Evolutionary conservation across 1,140 invertebrate species (phyloP), one percentile per base, ranked within the genome.

Genomic region (Drosophila littoralis): DNA sequence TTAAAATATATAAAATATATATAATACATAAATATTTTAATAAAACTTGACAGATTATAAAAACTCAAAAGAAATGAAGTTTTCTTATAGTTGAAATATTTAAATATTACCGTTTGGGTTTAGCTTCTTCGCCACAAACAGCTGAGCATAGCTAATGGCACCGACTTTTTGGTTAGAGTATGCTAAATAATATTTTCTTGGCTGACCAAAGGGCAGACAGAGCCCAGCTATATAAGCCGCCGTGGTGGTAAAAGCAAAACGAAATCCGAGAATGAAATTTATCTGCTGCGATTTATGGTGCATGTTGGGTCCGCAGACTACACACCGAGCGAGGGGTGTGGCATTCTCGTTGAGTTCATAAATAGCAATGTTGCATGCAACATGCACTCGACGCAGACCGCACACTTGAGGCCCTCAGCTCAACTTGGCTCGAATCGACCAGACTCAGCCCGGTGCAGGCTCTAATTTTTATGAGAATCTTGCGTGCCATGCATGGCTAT

Each of bases 361-460:
- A 86, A 86, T 86, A 86, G 83, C 83, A 78, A 74, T 86, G 83
- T 86, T 86, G 83, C 83, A 86, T 86, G 83, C 83, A 86, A 88
- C 73, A 75, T 78, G 76, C 72, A 79, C 79, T 79, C 72, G 54
- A 68, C 42, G 17, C 69, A 36, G 15, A 17, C 63, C 64, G 46
- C 63, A 54, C 43, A 68, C 70, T 73, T 68, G 64, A 73, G 64
- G 22, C 22, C 10, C 22, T 8, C 33, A 76, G 72, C 55, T 74
- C 54, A 22, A 61, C 22, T 46, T 38, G 43, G 43, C 43, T 59
- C 50, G 55, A n/a, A 38, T 60, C 46, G 28, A 61, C 38, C 40
- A 40, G 22, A 52, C 54, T 72, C 54, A 40, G 42, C 64, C 48
- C 71, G 60, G 54, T 43, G 74, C 73, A 67, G 76, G 73, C 71